Base-by-base conservation (phyloP, 2,113 vertebrate genomes). In the Ochotona curzoniae region DNA sequence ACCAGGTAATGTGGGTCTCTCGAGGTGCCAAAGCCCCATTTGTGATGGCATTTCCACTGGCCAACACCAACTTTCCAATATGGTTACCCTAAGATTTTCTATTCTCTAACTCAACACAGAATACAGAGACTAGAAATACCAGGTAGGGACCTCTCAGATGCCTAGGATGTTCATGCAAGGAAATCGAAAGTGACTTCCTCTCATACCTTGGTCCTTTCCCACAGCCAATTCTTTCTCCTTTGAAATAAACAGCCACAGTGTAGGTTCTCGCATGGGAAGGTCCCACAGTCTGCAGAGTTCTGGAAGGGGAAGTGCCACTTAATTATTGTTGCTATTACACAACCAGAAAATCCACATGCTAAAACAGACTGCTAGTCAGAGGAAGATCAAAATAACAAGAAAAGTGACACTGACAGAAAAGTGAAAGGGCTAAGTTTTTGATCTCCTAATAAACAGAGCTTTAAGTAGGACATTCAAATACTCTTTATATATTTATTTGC, bases 231-330 rank as follows among this genome's bases (percentile, higher is more conserved):
- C 99, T 98, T 96, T 99, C 99, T 25, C 99, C 99, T 98, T 99
- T 99, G 98, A 99, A 99, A 96, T 99, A 99, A 82, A 99, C 99
- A 10, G 99, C 99, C 30, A 99, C 99, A 0, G 99, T 99, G 97
- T 99, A 99, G 25, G 99, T 99, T 92, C 99, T 98, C 12, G 99
- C 99, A 87, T 99, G 99, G 11, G 99, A 99, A 0, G 99, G 99
- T 9, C 99, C 99, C 54, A 99, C 99, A 0, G 99, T 99, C 98
- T 99, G 99, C 94, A 99, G 98, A 64, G 99, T 99, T 98, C 99
- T 99, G 97, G 93, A 94, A 97, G 35, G 66, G 80, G 82, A 75
- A 88, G 57, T 21, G 74, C 32, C 63, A 64, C 14, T 71, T 47
- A 25, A 60, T 10, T 79, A 49, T 61, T 85, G 74, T 18, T 84